Base-by-base conservation (phyloP, 1,140 invertebrate species). In the Drosophila sucinea region DNA sequence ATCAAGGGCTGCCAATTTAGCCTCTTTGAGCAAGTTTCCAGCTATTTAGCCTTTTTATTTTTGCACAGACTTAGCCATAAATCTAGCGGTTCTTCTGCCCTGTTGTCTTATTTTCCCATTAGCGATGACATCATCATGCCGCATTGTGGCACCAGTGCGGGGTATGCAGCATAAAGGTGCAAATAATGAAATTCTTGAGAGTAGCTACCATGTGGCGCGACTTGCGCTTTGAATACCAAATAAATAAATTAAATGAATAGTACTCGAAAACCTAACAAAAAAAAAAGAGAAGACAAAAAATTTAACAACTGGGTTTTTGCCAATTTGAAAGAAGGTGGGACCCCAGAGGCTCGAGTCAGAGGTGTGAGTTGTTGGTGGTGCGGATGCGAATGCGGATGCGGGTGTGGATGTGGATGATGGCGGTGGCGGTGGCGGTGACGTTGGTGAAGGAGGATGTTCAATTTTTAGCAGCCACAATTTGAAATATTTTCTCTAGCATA, bases 401-500 rank as follows among this genome's bases (percentile, higher is more conserved):
- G 44, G 27, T n/a, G 61, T 4, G 44, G 41, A 5, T 7, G 61
- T 6, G 61, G 56, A 57, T 56, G 33, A 58, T 32, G 23, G 35
- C 33, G 67, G 72, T 63, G 67, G 30, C 54, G 27, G 27, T 47
- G 63, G 30, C 38, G 33, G 33, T 38, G 67, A 54, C 47, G 60
- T 44, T 79, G 67, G 57, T 57, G n/a, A 40, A 65, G 51, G 35
- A 55, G 71, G 67, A 68, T 70, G 82, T 87, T 87, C 79, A 89
- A 80, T 89, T 87, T 87, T 89, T 83, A 87, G 83, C 83, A 87
- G 84, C 84, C 83, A 89, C 84, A 87, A 89, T 87, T 87, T 87
- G 83, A 89, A 87, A 87, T 87, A 87, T 87, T 87, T 58, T 87
- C 83, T 83, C 76, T 68, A 77, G 84, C 77, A 87, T 87, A 87